Evolutionary conservation across 2,888 invertebrate species (phyloP).

Genomic region (Catocala sponsa): DNA sequence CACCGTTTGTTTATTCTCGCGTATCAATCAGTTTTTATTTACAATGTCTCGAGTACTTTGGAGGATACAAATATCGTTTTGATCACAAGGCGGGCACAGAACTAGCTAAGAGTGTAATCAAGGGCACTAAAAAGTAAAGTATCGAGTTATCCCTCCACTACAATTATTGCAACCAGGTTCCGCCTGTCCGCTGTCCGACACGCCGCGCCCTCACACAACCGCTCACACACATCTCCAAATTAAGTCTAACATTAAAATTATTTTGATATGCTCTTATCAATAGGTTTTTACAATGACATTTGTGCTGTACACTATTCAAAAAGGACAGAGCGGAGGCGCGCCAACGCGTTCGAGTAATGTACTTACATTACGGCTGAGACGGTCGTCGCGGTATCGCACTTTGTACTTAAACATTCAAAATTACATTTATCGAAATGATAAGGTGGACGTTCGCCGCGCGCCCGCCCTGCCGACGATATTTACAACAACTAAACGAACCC

Average conservation of each 20-base stretch:
- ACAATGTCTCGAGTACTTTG: slow-evolving; percentile 16
- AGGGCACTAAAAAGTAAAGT: slow-evolving; percentile 29
- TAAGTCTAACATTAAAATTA: slow-evolving; percentile 83
- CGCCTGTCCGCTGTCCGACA: slow-evolving; percentile 45
- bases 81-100: slow-evolving; percentile 34
- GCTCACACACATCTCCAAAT: slow-evolving; percentile 71
- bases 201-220: slow-evolving; percentile 56
- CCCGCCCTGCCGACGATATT: slow-evolving; percentile 68
- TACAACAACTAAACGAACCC: slow-evolving; percentile 76
- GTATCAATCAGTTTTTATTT: slow-evolving; percentile 18
- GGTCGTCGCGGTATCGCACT: slow-evolving; percentile 59
- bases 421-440: slow-evolving; percentile 58
- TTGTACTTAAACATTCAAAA: slow-evolving; percentile 69
- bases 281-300: slow-evolving; percentile 83
- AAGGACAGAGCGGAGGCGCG: slow-evolving; percentile 56
- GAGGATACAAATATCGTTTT: slow-evolving; percentile 12
- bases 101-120: slow-evolving; percentile 17
- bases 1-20: slow-evolving; percentile 14
- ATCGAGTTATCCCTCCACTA: slow-evolving; percentile 20
- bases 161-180: slow-evolving; percentile 49
- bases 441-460: slow-evolving; percentile 57
- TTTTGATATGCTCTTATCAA: slow-evolving; percentile 86
- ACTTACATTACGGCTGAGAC: slow-evolving; percentile 58
- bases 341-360: slow-evolving; percentile 56
- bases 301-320: slow-evolving; percentile 83